Conservation (phyloP, 92 coral and sea anemone genomes). For the Pocillopora meandrina region DNA sequence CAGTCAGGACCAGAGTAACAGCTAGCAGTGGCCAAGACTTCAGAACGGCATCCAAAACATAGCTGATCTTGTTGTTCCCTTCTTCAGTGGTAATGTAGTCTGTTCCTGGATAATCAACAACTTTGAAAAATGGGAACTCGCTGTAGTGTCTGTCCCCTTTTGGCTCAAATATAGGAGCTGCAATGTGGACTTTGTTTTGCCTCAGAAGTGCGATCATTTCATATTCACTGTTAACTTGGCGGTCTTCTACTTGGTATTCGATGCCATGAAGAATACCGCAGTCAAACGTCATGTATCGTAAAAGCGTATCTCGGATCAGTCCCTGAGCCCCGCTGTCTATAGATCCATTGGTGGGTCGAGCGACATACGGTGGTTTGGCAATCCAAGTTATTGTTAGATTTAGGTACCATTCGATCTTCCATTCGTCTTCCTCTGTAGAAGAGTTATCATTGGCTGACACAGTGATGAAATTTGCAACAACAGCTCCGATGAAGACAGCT, state of each 20-base stretch:
- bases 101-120: conserved; percentile 40
- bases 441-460: neutral
- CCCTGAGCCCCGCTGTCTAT: neutral
- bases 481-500: neutral
- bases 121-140: conserved; percentile 30
- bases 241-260: neutral
- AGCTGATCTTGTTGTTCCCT: neutral
- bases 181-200: conserved; percentile 25
- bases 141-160: neutral
- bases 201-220: conserved; percentile 32
- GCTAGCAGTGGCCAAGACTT: conserved; percentile 49
- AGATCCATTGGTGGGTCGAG: conserved; percentile 4
- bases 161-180: conserved; percentile 34
- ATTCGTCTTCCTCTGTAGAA: neutral
- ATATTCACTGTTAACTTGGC: conserved; percentile 2
- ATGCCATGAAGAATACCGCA: neutral
- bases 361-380: conserved; percentile 12
- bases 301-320: conserved; percentile 6
- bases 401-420: neutral
- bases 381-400: neutral
- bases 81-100: conserved; percentile 8
- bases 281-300: neutral
- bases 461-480: neutral
- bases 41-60: conserved; percentile 28
- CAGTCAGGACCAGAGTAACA: conserved; percentile 29